These are phyloP conservation scores for Ictalurus punctatus DNA, from an alignment of 2,113 vertebrate genomes.

Conservation along the genomic window DNA sequence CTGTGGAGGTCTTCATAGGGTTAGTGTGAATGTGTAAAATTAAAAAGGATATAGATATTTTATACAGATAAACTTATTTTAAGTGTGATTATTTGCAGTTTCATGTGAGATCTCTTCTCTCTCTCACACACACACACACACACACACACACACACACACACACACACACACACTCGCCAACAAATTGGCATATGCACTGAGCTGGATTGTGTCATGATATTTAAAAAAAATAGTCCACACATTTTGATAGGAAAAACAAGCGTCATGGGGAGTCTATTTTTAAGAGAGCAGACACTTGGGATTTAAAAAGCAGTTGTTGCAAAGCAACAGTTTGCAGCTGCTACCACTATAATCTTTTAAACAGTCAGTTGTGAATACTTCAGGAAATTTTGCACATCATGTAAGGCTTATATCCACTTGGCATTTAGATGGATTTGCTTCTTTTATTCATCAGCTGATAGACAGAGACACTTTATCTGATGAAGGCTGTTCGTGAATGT, in stretches of 20 bases:
- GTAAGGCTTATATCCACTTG: background rate
- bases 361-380: background rate
- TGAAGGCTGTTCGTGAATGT: background rate
- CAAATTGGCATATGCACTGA: background rate
- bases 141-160: slow-evolving; percentile 1
- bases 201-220: slow-evolving; percentile 9
- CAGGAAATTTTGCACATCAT: background rate
- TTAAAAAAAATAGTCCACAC: background rate
- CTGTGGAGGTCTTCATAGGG: background rate
- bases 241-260: slow-evolving; percentile 17
- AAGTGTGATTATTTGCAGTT: background rate
- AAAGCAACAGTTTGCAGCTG: background rate
- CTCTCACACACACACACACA: background rate
- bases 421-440: slow-evolving; percentile 1
- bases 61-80: background rate
- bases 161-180: background rate
- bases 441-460: background rate
- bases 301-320: background rate
- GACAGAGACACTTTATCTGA: background rate
- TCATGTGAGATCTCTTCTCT: background rate
- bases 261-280: background rate
- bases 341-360: background rate
- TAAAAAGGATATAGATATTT: background rate
- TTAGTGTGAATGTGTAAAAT: background rate
- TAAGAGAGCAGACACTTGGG: background rate